Evolutionary conservation across 1,140 invertebrate species (phyloP).

Genomic region (Sogatella furcifera): DNA sequence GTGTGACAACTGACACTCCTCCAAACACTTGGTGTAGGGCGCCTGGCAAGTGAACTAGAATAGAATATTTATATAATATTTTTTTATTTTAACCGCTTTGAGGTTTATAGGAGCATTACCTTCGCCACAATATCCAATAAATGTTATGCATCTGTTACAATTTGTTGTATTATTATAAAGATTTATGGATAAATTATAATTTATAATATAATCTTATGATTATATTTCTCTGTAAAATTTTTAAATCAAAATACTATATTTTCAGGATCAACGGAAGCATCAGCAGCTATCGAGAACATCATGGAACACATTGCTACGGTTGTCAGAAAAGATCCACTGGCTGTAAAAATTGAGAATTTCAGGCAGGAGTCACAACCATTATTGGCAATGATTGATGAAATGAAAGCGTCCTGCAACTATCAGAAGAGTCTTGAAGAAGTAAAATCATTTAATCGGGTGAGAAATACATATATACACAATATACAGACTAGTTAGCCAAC

Average conservation of each 20-base stretch:
- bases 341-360: conserved; percentile 52
- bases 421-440: conserved; percentile 41
- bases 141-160: no score
- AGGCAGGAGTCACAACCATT: conserved; percentile 28
- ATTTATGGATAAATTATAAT: no score
- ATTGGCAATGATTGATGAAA: conserved; percentile 39
- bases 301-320: conserved; percentile 68
- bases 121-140: no score
- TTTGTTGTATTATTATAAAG: no score
- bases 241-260: background rate
- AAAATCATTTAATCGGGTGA: conserved; percentile 48
- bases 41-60: conserved; percentile 43
- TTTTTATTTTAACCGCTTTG: no score
- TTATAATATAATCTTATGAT: no score
- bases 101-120: no score
- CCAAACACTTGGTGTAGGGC: conserved; percentile 46
- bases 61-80: no score
- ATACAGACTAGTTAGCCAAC: no score
- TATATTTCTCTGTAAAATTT: no score
- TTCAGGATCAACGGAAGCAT: conserved; percentile 48
- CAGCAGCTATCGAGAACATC: conserved; percentile 58
- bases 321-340: conserved; percentile 52
- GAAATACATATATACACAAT: no score
- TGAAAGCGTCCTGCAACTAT: conserved; percentile 47
- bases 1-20: conserved; percentile 46